Evolutionary conservation across 2,797 vertebrate species (phyloP), one percentile per base, ranked within the genome.

Genomic region (Crocodylus rhombifer): DNA sequence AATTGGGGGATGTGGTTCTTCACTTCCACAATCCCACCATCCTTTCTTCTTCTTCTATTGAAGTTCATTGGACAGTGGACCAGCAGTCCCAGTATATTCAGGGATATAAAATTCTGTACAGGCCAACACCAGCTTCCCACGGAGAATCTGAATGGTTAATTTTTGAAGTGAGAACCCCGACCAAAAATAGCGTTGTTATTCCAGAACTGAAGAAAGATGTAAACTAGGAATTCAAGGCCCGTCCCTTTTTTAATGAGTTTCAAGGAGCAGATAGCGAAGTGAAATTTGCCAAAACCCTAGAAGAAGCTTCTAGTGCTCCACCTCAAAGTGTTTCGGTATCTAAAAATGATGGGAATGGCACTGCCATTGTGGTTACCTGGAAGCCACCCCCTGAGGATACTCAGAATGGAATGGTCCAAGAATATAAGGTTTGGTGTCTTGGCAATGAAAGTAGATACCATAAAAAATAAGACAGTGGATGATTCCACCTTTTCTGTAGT

Each of bases 341-440:
- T 1, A 99, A 99, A 97, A 99, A 98, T 30, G 98, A 99, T 88
- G 99, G 98, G 96, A 99, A 99, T 56, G 98, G 98, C 82, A 99
- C 99, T 5, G 98, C 99, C 80, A 98, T 99, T 95, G 97, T 99
- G 90, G 98, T 99, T 88, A 98, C 98, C 94, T 99, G 99, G 99
- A 99, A 99, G 98, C 99, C 99, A 4, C 99, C 99, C 87, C 99
- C 99, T 8, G 99, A 99, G 96, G 99, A 99, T 80, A 98, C 98
- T 80, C 99, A 98, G 78, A 99, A 99, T 61, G 99, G 99, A 83
- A 97, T 99, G 98, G 98, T 99, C 93, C 99, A 99, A 88, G 99
- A 99, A 90, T 99, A 99, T 82, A 99, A 99, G 99, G 99, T 99
- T 91, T 99, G 99, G 99, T 99, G 99, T 96, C 98, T 99, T 57